Evolutionary conservation across 1,140 invertebrate genomes (phyloP), one percentile per base, ranked within the genome.

Genomic region (Neotoxoptera formosana): DNA sequence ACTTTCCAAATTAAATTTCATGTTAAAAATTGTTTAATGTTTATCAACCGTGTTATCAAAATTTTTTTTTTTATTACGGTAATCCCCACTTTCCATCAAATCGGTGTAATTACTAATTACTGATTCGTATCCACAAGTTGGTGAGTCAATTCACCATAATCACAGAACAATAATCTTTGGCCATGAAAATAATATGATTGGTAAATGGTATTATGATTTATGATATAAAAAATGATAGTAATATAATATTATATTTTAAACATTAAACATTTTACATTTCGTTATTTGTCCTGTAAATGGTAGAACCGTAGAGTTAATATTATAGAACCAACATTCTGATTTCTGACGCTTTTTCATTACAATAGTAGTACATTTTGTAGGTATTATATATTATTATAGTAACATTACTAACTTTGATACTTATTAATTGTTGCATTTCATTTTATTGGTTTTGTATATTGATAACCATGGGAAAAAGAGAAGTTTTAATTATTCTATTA

Each of bases 1-100:
- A 90, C 89, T 90, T 90, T 67, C 89, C 89, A 90, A 90, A 90
- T 90, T 90, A 60, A 90, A 36, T 60, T 56, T 41, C 36, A 41
- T 56, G 36, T 60, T 60, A 60, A 90, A 90, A 90, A 90, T 89
- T 89, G 87, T 89, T 53, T 89, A 45, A n/a, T 67, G 53, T 60
- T 90, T 90, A 90, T 90, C 89, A 90, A 67, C 45, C 25, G 7
- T 45, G 53, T 90, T 90, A 90, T 90, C 56, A 90, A 60, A 14
- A 45, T 21, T 45, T 60, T 60, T 25, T 90, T 88, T 48, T 53
- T 90, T 60, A 30, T 90, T 67, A 20, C n/a, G 25, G 34, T 56
- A 67, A 67, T 67, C 89, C 56, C 89, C 25, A 14, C 88, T n/a
- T 25, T 47, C 4, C 25, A 30, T 84, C 41, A 41, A 84, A 45